Evolutionary conservation across 2,113 vertebrate genomes (phyloP).

Genomic region (Catharus bicknelli): DNA sequence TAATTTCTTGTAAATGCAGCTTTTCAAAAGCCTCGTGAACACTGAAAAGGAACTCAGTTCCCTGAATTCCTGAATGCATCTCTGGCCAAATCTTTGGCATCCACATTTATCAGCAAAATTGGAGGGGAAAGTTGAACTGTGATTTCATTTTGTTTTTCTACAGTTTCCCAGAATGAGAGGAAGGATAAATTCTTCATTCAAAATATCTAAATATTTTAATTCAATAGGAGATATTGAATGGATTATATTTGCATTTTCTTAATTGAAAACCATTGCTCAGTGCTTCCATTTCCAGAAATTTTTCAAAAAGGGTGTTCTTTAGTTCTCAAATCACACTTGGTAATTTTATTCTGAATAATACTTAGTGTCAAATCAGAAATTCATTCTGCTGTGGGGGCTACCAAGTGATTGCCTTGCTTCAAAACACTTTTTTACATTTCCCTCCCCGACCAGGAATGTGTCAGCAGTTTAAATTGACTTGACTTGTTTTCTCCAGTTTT

Average conservation of each 20-base stretch:
- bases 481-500: not conserved
- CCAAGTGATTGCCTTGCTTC: not conserved
- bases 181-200: not conserved
- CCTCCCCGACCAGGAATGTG: not conserved
- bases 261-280: not conserved
- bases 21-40: not conserved
- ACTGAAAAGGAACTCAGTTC: fast-evolving
- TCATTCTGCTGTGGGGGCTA: not conserved
- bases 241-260: not conserved
- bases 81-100: not conserved
- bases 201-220: not conserved
- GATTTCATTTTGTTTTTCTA: not conserved
- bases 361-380: not conserved
- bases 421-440: not conserved
- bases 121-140: not conserved
- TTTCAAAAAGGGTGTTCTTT: fast-evolving
- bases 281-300: not conserved
- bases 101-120: not conserved
- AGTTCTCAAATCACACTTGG: not conserved
- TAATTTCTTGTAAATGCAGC: not conserved
- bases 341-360: not conserved
- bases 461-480: not conserved
- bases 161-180: fast-evolving
- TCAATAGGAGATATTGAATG: not conserved
- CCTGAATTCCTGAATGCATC: not conserved